Evolutionary conservation across 2,113 vertebrate genomes (phyloP), one percentile per base, ranked within the genome.

Genomic region (Sinosuthora webbiana): DNA sequence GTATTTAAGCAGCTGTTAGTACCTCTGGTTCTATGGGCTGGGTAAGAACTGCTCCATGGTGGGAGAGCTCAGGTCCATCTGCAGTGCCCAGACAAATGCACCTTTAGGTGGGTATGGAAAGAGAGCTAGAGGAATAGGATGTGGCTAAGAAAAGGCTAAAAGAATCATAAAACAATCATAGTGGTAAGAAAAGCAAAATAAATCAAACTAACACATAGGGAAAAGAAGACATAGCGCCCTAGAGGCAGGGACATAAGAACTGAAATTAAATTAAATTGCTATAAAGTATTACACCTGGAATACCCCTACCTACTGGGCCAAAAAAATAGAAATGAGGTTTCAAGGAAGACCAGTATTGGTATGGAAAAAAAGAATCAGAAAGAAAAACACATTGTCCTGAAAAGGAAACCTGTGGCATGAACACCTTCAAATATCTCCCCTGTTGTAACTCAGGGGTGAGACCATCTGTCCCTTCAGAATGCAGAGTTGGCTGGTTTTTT

Each of bases 251-350:
- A 52, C 15, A 13, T 68, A 79, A 85, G 74, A 82, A 41, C 28
- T 55, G 20, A 84, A 81, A 91, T 90, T 25, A 84, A 82, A 87
- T 87, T 22, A 85, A 87, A 49, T 67, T 89, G 45, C 39, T 68
- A 3, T 82, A 7, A 90, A 87, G 4, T 57, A 55, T 85, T 49
- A 65, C 6, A 90, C 15, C 31, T 73, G 45, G 37, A 90, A 83
- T 44, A 65, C 47, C 16, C 6, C 9, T 73, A 20, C 50, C 85
- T 14, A 24, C 70, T 44, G n/a, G 21, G 47, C 25, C 44, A 45
- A 81, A 28, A 60, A 57, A 64, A 41, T 7, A 41, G 67, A 69
- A 91, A 44, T 7, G 20, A n/a, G 9, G 12, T 33, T 94, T 63
- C n/a, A n/a, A 74, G 55, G 42, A 65, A 65, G 50, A 19, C 22